A percentile compares a stretch with the other conserved stretches of the same genome.
phyloP scores from a whole-genome alignment of 2,797 vertebrate species.

The Hydrocynus forskahlii region DNA sequence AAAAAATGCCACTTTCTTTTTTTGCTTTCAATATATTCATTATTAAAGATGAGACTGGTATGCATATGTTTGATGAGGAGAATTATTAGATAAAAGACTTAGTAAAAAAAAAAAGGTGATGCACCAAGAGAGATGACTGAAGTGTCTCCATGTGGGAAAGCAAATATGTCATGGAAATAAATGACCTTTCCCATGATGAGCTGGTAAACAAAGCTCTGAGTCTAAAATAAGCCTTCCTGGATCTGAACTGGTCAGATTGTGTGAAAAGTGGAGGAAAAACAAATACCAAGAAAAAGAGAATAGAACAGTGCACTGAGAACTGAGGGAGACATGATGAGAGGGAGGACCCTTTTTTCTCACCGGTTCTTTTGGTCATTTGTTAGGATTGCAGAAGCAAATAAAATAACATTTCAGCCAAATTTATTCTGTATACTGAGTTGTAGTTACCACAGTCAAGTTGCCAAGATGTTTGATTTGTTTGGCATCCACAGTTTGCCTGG shows the following conservation, averaged over 20 bases:
- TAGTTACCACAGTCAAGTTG: neutral
- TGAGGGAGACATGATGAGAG: neutral
- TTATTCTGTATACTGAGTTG: neutral
- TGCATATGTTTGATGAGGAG: neutral
- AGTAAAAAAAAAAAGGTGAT: neutral
- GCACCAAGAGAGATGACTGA: slow-evolving; percentile 7
- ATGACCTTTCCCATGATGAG: slow-evolving; percentile 50
- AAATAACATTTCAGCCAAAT: neutral
- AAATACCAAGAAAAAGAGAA: slow-evolving; percentile 10
- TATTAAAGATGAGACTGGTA: neutral
- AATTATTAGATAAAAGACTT: neutral
- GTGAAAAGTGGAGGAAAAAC: slow-evolving; percentile 26
- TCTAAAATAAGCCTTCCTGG: slow-evolving; percentile 37
- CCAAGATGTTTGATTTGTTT: neutral
- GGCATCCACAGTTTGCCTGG: too few relatives aligned
- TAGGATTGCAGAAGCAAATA: neutral
- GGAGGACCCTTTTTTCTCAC: neutral
- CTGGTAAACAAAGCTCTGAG: slow-evolving; percentile 28
- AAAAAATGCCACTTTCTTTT: too few relatives aligned
- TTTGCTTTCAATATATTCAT: neutral
- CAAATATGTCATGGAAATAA: slow-evolving; percentile 41
- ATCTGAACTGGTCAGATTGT: neutral
- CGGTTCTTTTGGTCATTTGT: neutral
- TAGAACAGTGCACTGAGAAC: neutral
- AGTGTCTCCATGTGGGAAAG: slow-evolving; percentile 36